These are phyloP conservation scores for Semicossyphus pulcher DNA, from an alignment of 2,113 vertebrate species.

Conservation along the genomic window DNA sequence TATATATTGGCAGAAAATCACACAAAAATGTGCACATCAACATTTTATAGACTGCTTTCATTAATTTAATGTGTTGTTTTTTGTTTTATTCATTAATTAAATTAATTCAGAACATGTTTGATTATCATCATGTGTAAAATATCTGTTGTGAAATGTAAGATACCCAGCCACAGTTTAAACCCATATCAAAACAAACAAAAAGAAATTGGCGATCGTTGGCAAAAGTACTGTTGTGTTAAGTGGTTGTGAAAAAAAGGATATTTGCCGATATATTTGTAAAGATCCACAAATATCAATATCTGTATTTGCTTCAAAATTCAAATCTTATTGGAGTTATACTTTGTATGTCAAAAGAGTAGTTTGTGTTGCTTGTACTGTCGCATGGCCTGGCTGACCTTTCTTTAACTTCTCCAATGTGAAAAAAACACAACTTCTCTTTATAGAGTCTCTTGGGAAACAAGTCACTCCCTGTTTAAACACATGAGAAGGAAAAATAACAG, in stretches of 20 bases:
- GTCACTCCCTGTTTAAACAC: no score
- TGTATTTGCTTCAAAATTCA: background rate
- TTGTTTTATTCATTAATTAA: no score
- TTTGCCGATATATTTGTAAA: background rate
- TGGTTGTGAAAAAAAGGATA: background rate
- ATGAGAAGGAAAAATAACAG: constrained; percentile 12
- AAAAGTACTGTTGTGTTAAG: background rate
- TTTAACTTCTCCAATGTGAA: background rate
- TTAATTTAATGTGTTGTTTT: background rate
- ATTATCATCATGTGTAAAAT: background rate
- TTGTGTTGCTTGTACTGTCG: background rate
- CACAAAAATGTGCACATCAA: background rate
- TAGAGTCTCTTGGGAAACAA: background rate
- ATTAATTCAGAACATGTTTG: no score
- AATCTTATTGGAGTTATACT: background rate
- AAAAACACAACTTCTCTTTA: background rate
- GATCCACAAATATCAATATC: background rate
- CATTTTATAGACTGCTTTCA: background rate
- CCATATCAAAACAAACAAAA: background rate
- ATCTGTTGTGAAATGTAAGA: background rate
- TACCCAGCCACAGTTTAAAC: background rate
- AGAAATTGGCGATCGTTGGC: no score
- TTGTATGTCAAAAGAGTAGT: background rate
- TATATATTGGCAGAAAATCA: background rate
- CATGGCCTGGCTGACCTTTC: background rate